phyloP scores from a whole-genome alignment of 2,888 invertebrate species.

The Caenorhabditis becei region DNA sequence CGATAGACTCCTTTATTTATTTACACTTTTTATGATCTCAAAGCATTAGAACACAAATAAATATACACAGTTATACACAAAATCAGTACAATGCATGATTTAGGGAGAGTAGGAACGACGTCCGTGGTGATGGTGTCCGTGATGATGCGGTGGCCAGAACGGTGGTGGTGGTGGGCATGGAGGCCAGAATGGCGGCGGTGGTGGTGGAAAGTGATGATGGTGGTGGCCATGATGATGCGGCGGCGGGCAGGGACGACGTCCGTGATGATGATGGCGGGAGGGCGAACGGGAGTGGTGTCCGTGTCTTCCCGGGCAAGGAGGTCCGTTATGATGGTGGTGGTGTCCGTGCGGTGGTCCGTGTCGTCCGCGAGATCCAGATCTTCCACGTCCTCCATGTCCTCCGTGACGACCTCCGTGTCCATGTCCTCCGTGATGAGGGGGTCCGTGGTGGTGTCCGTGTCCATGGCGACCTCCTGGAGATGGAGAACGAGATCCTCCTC shows the following conservation, averaged over 20 bases:
- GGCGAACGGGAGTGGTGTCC: slow-evolving; percentile 24
- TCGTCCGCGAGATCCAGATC: too few relatives aligned
- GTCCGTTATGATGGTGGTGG: slow-evolving; percentile 34
- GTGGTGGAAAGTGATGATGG: slow-evolving; percentile 42
- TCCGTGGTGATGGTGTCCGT: slow-evolving; percentile 48
- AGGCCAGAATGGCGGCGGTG: slow-evolving; percentile 53
- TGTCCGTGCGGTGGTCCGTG: slow-evolving; percentile 26
- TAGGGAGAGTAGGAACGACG: slow-evolving; percentile 45
- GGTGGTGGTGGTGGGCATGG: slow-evolving; percentile 44
- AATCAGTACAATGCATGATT: slow-evolving; percentile 5
- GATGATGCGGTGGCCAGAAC: slow-evolving; percentile 53
- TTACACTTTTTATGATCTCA: slow-evolving; percentile 34
- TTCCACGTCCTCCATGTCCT: slow-evolving; percentile 6
- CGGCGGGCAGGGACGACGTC: slow-evolving; percentile 17
- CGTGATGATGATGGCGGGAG: slow-evolving; percentile 22
- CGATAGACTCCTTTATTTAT: too few relatives aligned
- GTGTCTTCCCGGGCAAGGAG: slow-evolving; percentile 22
- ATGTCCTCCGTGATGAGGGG: slow-evolving; percentile 14
- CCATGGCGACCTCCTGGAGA: too few relatives aligned
- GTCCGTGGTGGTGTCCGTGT: too few relatives aligned
- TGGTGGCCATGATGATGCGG: slow-evolving; percentile 42
- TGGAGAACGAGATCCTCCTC: slow-evolving; percentile 16
- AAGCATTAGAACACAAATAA: slow-evolving; percentile 19
- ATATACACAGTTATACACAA: slow-evolving; percentile 54
- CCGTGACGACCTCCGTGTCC: slow-evolving; percentile 12